These are phyloP conservation scores for Eriosoma lanigerum DNA, from an alignment of 1,140 invertebrate species.

Conservation along the genomic window DNA sequence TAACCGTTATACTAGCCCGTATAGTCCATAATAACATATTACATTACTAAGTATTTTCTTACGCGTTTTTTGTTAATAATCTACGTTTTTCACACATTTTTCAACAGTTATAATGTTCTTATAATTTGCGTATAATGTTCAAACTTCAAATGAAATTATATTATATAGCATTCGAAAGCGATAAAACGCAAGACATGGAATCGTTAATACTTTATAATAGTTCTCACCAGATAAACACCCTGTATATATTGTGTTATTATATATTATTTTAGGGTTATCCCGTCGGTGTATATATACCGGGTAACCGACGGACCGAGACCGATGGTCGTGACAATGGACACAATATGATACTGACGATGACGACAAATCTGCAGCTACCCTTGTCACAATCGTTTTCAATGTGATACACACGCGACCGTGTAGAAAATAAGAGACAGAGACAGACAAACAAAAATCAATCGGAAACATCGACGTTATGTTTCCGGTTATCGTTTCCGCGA, in stretches of 20 bases:
- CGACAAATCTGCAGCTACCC: not conserved
- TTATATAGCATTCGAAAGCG: no score
- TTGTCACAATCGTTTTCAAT: not conserved
- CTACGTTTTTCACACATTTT: no score
- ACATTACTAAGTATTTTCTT: no score
- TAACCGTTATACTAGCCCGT: no score
- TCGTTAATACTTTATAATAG: no score
- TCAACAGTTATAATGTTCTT: no score
- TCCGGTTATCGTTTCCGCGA: conserved; percentile 29
- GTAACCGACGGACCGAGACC: conserved; percentile 20
- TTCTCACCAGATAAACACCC: no score
- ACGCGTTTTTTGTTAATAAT: no score
- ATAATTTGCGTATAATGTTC: no score
- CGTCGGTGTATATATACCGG: not conserved
- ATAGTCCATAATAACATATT: no score
- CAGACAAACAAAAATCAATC: not conserved
- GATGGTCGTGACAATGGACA: conserved; percentile 1
- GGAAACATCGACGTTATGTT: conserved; percentile 39
- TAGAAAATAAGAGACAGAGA: not conserved
- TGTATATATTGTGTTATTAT: not conserved
- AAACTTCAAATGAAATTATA: no score
- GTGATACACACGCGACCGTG: not conserved
- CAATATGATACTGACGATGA: not conserved
- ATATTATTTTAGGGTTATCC: not conserved
- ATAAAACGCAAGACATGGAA: no score